Evolutionary conservation across 2,888 invertebrate genomes (phyloP).

Genomic region (Orchesellides sinensis): DNA sequence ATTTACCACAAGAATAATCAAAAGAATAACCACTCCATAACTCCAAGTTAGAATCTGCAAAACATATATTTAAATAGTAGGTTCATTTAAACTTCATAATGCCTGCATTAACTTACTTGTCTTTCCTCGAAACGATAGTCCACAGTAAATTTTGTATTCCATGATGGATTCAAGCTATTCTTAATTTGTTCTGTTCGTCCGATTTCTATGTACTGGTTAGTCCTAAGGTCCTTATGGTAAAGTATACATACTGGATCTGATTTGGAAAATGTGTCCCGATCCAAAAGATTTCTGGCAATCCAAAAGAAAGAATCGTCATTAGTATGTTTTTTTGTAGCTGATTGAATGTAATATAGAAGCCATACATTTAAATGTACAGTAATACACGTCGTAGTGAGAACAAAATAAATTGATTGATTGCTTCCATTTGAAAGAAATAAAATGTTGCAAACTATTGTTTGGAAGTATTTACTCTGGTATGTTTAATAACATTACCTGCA

Average conservation of each 20-base stretch:
- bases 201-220: constrained; percentile 75
- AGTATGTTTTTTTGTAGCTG: neutral
- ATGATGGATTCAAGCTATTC: constrained; percentile 77
- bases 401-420: neutral
- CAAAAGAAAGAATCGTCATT: constrained; percentile 48
- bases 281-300: constrained; percentile 77
- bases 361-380: no score
- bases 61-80: neutral
- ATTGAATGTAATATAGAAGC: no score
- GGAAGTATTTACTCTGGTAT: no score
- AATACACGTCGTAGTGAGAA: neutral
- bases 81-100: neutral
- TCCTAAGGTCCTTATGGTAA: constrained; percentile 75
- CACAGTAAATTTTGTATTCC: constrained; percentile 78
- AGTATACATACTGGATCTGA: constrained; percentile 78
- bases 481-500: constrained; percentile 57
- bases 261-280: constrained; percentile 78
- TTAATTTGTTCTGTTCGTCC: constrained; percentile 77
- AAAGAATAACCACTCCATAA: no score
- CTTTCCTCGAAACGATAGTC: constrained; percentile 79
- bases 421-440: neutral
- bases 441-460: no score
- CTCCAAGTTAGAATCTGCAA: no score
- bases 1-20: no score
- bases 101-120: constrained; percentile 52